Base-by-base conservation (phyloP, 2,113 vertebrate species). In the Dermatemys mawii region DNA sequence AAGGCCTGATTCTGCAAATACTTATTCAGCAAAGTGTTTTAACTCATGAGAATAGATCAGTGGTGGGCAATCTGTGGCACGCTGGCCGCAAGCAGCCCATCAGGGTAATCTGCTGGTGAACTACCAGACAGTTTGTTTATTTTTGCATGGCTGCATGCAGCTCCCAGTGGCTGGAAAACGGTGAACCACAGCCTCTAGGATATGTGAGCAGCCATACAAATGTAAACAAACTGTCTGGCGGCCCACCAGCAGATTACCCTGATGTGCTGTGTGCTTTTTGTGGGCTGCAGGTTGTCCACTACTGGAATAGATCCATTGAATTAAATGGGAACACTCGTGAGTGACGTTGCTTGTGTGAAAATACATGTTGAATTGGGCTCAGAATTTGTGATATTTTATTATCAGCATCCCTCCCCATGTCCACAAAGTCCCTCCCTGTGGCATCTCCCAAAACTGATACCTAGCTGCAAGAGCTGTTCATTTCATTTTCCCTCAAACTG, bases 401-500 rank as follows among this genome's bases (percentile, higher is more conserved):
- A 95, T 44, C 73, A 87, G 79, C 92, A 89, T 80, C 88, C 38
- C 24, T 91, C 46, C 86, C 79, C n/a, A n/a, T n/a, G n/a, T n/a
- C n/a, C n/a, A n/a, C n/a, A n/a, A n/a, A n/a, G n/a, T n/a, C n/a
- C n/a, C 24, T 91, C 46, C 86, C 79, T 90, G 63, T 95, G 94
- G 86, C 81, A 85, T 87, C 70, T 93, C 78, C 57, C 29, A 84
- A 73, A 81, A 93, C 14, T 41, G 17, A 24, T 29, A 70, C 38
- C 81, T 93, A 93, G 48, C 91, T 87, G 70, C 79, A 95, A 90
- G 94, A 94, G 10, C 41, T 83, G 48, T 91, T 89, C 2, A 0
- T 97, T 97, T 97, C 81, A 78, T 48, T 96, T 89, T 91, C 70
- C 48, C 78, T 95, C 76, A 84, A 41, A 94, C 21, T 53, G 8